Percentiles rank a stretch among this genome's conserved stretches.
Conservation (phyloP, 2,888 invertebrate genomes). For the Tetropium fuscum region DNA sequence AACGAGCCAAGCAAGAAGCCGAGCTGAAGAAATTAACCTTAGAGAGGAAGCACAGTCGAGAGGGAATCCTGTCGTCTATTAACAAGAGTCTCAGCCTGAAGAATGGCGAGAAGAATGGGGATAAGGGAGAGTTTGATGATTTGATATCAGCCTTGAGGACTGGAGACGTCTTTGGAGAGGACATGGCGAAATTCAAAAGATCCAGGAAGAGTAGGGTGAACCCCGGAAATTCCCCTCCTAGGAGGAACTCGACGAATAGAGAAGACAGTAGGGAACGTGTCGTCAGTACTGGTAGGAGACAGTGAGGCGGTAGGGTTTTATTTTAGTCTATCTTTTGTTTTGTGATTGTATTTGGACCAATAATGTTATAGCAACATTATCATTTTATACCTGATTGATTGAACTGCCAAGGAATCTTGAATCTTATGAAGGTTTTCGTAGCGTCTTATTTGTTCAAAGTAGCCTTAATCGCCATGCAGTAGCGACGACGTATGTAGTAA, state of each 20-base stretch:
- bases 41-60: slow-evolving; percentile 85
- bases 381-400: not conserved
- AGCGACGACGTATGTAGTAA: slow-evolving; percentile 9
- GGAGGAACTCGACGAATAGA: slow-evolving; percentile 72
- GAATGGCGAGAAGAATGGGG: slow-evolving; percentile 67
- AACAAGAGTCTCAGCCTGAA: slow-evolving; percentile 78
- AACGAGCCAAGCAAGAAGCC: slow-evolving; percentile 88
- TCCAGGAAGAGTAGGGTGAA: slow-evolving; percentile 76
- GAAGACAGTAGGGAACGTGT: slow-evolving; percentile 78
- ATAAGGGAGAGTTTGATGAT: slow-evolving; percentile 95
- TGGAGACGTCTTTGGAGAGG: slow-evolving; percentile 96
- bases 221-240: slow-evolving; percentile 72
- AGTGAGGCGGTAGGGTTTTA: too few relatives aligned
- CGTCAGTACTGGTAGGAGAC: slow-evolving; percentile 63
- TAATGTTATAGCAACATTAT: slow-evolving; percentile 9
- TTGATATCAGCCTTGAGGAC: slow-evolving; percentile 94
- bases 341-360: slow-evolving; percentile 18
- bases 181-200: slow-evolving; percentile 91
- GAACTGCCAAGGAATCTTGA: slow-evolving; percentile 10
- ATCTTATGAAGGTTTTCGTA: slow-evolving; percentile 3
- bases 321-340: slow-evolving; percentile 6
- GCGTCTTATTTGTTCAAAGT: slow-evolving; percentile 13
- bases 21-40: slow-evolving; percentile 90
- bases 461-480: slow-evolving; percentile 11
- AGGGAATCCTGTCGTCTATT: slow-evolving; percentile 80